These are phyloP conservation scores for Argentina silus DNA, from an alignment of 2,797 vertebrate species.

Conservation along the genomic window DNA sequence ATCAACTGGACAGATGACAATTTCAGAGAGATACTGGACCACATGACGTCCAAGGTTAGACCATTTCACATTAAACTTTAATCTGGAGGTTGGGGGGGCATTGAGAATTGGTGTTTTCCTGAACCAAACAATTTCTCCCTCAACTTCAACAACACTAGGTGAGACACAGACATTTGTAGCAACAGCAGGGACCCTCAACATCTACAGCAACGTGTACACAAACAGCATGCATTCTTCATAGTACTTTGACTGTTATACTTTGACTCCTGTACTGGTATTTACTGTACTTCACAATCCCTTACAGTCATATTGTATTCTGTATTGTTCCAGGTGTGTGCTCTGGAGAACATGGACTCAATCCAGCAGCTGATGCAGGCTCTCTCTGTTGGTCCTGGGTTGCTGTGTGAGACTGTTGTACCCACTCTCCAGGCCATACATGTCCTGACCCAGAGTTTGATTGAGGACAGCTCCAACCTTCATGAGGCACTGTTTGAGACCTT, in stretches of 20 bases:
- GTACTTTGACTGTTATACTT: neutral
- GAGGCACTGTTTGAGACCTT: conserved; percentile 63
- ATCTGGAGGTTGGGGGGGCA: neutral
- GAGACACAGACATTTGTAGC: conserved; percentile 2
- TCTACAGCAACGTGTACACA: neutral
- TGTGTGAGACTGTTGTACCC: conserved; percentile 68
- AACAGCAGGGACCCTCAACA: neutral
- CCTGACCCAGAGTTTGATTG: conserved; percentile 48
- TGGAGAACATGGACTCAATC: conserved; percentile 60
- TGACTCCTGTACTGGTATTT: neutral
- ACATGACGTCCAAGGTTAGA: conserved; percentile 68
- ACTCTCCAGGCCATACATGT: conserved; percentile 44
- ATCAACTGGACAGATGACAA: conserved; percentile 51
- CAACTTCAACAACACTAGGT: neutral
- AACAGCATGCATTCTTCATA: neutral
- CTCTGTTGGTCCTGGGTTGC: conserved; percentile 57
- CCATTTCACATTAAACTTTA: neutral
- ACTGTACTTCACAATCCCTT: neutral
- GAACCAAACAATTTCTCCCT: neutral
- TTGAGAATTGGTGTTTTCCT: neutral
- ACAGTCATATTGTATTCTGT: neutral
- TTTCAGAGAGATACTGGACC: conserved; percentile 45
- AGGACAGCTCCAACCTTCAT: conserved; percentile 44
- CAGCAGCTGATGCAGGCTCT: conserved; percentile 46
- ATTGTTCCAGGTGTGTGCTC: conserved; percentile 67